Percentiles rank a stretch among this genome's conserved stretches.
These are phyloP conservation scores for Agrotis clavis DNA, from an alignment of 2,888 invertebrate species.

Conservation along the genomic window DNA sequence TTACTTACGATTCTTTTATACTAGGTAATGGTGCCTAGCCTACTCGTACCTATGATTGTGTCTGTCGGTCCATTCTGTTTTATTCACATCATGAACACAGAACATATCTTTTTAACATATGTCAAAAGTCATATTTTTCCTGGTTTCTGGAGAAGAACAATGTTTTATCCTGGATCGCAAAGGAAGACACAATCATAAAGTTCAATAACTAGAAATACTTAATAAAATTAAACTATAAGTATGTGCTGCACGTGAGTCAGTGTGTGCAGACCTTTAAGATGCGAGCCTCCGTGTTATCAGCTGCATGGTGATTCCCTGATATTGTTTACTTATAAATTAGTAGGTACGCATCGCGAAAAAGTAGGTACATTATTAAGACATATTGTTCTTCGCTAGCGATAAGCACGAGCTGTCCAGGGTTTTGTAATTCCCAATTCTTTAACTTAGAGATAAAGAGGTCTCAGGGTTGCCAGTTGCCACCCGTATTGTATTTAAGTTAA, in stretches of 20 bases:
- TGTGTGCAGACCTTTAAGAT: constrained; percentile 21
- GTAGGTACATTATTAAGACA: not conserved
- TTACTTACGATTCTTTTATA: too few species aligned
- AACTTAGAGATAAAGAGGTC: constrained; percentile 19
- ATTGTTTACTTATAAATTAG: constrained; percentile 10
- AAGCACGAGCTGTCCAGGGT: not conserved
- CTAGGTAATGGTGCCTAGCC: too few species aligned
- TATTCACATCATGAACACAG: not conserved
- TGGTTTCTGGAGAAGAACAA: not conserved
- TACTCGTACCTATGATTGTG: too few species aligned
- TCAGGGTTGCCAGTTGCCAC: too few species aligned
- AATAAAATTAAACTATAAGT: not conserved
- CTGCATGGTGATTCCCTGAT: constrained; percentile 51
- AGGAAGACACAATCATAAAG: not conserved
- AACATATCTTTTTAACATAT: not conserved
- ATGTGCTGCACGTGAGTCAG: not conserved
- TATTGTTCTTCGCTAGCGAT: constrained; percentile 25
- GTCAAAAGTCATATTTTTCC: not conserved
- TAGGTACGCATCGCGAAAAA: too few species aligned
- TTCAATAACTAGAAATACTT: not conserved
- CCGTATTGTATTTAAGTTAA: too few species aligned
- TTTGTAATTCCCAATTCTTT: constrained; percentile 34
- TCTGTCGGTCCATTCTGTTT: not conserved
- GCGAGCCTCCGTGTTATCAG: constrained; percentile 25
- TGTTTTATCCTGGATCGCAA: not conserved